Evolutionary conservation across 1,140 invertebrate species (phyloP).

Genomic region (Aphelenchoides fujianensis): DNA sequence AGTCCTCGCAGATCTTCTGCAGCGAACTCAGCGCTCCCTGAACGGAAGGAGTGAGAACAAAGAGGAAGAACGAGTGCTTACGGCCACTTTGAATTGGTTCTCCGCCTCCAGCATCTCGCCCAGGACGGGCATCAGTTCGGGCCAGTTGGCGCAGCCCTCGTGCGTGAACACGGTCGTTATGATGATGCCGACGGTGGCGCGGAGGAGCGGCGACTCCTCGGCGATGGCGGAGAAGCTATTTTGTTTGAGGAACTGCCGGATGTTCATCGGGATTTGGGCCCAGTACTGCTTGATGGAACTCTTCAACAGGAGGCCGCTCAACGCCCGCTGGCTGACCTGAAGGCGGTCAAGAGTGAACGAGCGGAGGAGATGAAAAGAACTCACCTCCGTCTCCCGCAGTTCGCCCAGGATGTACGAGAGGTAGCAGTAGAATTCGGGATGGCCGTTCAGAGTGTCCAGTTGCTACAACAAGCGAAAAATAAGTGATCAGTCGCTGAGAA

Average conservation of each 20-base stretch:
- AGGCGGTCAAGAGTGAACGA: conserved; percentile 34
- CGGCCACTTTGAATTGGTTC: conserved; percentile 75
- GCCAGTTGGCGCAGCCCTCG: conserved; percentile 87
- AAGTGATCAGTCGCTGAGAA: conserved; percentile 68
- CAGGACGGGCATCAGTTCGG: conserved; percentile 84
- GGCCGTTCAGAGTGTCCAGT: conserved; percentile 95
- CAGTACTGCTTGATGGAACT: conserved; percentile 95
- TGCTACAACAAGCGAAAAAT: conserved; percentile 70
- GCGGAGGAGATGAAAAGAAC: conserved; percentile 48
- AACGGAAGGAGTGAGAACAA: conserved; percentile 47
- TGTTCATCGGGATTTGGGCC: conserved; percentile 81
- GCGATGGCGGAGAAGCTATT: conserved; percentile 91
- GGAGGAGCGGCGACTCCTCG: conserved; percentile 85
- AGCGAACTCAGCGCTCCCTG: conserved; percentile 92
- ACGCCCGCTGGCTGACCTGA: conserved; percentile 91
- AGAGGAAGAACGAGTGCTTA: background rate
- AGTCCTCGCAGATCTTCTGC: conserved; percentile 99
- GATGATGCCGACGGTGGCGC: conserved; percentile 94
- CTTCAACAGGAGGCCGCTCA: conserved; percentile 95
- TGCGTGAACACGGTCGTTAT: conserved; percentile 88
- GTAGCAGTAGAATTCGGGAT: conserved; percentile 98
- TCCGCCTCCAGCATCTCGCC: conserved; percentile 91
- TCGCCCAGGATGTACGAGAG: conserved; percentile 96
- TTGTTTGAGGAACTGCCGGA: conserved; percentile 70
- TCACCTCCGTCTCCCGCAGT: conserved; percentile 76